Evolutionary conservation across 2,888 invertebrate genomes (phyloP), one percentile per base, ranked within the genome.

Genomic region (Eupithecia vulgata): DNA sequence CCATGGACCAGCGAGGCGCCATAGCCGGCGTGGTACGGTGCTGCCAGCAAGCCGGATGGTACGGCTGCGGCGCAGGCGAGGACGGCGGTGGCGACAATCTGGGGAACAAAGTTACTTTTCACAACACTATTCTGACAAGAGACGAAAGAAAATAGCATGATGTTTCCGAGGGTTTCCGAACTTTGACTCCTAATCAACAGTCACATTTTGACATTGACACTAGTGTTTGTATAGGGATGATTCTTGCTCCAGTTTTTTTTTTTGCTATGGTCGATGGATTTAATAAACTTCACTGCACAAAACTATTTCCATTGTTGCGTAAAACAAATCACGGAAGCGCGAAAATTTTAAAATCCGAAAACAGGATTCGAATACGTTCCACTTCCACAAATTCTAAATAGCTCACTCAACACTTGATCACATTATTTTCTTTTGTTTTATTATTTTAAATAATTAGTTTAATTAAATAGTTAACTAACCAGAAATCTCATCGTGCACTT

Each of bases 81-180:
- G 88, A 95, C 88, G 91, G 95, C 93, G 88, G 92, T 91, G 90
- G 95, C 91, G 84, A 95, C 94, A 91, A 95, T 95, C 95, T 95
- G 92, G 67, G 87, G 88, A 37, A 61, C 30, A 61, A 34, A 61
- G 61, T 13, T 37, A 21, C 13, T 37, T 64, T 64, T 65, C 40
- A 65, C 65, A 65, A 40, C 25, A 40, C 65, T 42, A 64, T 13
- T 65, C 35, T 0, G 40, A 42, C 3, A 42, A 10, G 35, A 5
- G 15, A 10, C 21, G n/a, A 37, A n/a, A 59, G n/a, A 37, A 7
- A 59, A 12, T 13, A 30, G 13, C 21, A 5, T 15, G 0, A 30
- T 30, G 15, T 59, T 5, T 59, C 5, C 34, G 7, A 17, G 6
- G 34, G 34, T 61, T 61, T 61, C 30, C 34, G 34, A 8, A 34